Percentiles rank a stretch among this genome's conserved stretches.
These are phyloP conservation scores for Tinea semifulvella DNA, from an alignment of 2,888 invertebrate genomes.

Conservation along the genomic window DNA sequence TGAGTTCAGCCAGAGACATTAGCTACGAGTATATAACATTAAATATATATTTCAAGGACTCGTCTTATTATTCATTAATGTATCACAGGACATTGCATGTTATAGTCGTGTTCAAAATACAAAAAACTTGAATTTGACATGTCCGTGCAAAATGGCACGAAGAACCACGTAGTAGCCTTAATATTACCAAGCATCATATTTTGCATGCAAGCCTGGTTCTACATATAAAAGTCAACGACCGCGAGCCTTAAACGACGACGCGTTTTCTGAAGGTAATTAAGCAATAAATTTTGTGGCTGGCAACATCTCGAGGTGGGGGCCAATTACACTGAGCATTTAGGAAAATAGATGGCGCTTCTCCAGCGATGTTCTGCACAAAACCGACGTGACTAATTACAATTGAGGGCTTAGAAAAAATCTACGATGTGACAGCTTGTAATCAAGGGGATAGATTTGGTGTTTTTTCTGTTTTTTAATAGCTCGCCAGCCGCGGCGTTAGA, in stretches of 20 bases:
- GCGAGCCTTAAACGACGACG: slow-evolving; percentile 36
- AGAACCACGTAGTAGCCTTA: no score
- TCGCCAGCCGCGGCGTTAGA: slow-evolving; percentile 43
- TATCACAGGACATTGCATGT: no score
- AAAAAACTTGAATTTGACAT: no score
- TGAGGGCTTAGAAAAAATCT: slow-evolving; percentile 61
- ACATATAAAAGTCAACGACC: no score
- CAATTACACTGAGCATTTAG: slow-evolving; percentile 56
- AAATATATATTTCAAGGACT: no score
- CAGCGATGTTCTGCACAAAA: slow-evolving; percentile 24
- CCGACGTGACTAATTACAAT: slow-evolving; percentile 59
- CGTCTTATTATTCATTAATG: no score
- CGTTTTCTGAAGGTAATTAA: slow-evolving; percentile 67
- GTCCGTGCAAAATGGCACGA: no score
- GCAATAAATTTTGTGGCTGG: slow-evolving; percentile 65
- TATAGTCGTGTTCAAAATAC: no score
- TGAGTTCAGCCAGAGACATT: no score
- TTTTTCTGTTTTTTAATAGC: slow-evolving; percentile 33
- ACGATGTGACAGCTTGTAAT: slow-evolving; percentile 65
- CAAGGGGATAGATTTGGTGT: slow-evolving; percentile 55
- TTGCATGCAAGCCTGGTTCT: no score
- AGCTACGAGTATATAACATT: no score
- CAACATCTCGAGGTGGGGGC: slow-evolving; percentile 59
- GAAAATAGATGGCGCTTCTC: slow-evolving; percentile 43
- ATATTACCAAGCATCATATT: no score